Percentiles rank a stretch among this genome's conserved stretches.
These are phyloP conservation scores for Thecocarcelia acutangulata DNA, from an alignment of 2,888 invertebrate species.

Conservation along the genomic window DNA sequence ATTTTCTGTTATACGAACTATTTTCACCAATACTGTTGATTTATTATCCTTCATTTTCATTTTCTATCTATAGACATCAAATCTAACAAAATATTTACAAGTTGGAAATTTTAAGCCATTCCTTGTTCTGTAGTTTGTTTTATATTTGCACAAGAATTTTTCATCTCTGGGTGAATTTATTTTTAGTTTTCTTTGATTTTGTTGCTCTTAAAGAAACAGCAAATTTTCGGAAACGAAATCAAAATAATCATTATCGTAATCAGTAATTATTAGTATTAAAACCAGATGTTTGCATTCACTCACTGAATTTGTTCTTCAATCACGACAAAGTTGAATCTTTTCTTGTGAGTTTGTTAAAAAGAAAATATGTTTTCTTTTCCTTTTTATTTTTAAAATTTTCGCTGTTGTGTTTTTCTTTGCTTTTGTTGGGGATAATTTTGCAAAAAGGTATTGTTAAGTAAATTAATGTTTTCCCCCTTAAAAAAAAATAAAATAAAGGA, in stretches of 20 bases:
- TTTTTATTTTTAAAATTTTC: neutral
- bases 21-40: neutral
- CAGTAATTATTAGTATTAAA: constrained; percentile 57
- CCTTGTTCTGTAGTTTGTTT: neutral
- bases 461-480: neutral
- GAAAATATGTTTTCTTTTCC: too few relatives aligned
- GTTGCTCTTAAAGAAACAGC: neutral
- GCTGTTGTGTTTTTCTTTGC: constrained; percentile 8
- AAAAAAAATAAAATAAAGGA: neutral
- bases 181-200: constrained; percentile 1
- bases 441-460: constrained; percentile 19
- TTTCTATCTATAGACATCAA: too few relatives aligned
- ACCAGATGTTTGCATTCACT: constrained; percentile 52
- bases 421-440: constrained; percentile 16
- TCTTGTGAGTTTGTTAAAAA: constrained; percentile 31
- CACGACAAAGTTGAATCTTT: constrained; percentile 13
- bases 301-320: constrained; percentile 52
- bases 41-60: neutral
- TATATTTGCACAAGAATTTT: neutral
- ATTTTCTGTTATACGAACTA: too few relatives aligned
- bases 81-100: neutral
- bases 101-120: constrained; percentile 17
- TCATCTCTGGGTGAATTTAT: constrained; percentile 13
- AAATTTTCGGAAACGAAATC: constrained; percentile 17
- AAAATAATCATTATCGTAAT: constrained; percentile 56